Evolutionary conservation across 2,113 vertebrate genomes (phyloP).

Genomic region (Syngnathoides biaculeatus): DNA sequence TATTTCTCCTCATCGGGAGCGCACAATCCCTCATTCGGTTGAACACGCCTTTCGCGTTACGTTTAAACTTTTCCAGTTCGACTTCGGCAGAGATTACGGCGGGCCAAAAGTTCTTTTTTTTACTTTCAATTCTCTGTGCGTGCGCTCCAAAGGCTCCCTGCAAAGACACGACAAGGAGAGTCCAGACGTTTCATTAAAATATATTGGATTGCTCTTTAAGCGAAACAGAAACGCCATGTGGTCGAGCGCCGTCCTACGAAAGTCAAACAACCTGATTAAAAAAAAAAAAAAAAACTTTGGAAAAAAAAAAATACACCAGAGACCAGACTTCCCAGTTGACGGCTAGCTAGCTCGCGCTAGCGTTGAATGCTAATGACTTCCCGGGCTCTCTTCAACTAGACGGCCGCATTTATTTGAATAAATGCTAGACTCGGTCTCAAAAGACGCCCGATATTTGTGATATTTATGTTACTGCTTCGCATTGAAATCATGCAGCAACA

Average conservation of each 20-base stretch:
- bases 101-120: neutral
- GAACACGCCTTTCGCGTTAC: constrained; percentile 24
- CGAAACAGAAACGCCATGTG: constrained; percentile 52
- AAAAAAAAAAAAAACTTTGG: neutral
- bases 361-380: neutral
- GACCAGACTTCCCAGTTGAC: neutral
- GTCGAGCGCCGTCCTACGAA: constrained; percentile 1
- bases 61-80: constrained; percentile 9
- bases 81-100: constrained; percentile 37
- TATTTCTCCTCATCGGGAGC: constrained; percentile 36
- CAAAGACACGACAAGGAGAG: constrained; percentile 35
- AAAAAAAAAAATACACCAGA: neutral
- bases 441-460: too few species aligned
- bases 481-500: too few species aligned
- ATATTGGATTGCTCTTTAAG: constrained; percentile 56
- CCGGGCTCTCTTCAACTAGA: neutral
- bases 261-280: constrained; percentile 17
- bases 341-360: neutral
- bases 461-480: too few species aligned
- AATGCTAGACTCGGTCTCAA: too few species aligned
- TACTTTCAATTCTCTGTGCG: neutral
- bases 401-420: too few species aligned
- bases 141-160: constrained; percentile 27
- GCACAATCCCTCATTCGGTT: constrained; percentile 25
- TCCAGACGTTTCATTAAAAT: constrained; percentile 55